Evolutionary conservation across 2,797 vertebrate species (phyloP), one percentile per base, ranked within the genome.

Genomic region (Peromyscus eremicus): DNA sequence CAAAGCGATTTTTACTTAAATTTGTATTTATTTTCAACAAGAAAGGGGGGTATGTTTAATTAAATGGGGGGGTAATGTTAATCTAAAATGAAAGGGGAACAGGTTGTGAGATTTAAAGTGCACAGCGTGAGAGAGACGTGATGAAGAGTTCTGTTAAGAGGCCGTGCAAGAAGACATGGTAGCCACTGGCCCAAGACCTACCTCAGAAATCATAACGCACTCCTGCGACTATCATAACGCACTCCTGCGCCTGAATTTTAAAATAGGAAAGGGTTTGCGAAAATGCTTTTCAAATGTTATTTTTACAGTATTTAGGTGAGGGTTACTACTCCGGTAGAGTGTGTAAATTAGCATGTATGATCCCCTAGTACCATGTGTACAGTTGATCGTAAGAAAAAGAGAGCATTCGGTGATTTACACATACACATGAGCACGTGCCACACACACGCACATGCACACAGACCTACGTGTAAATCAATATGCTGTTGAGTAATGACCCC

Each of bases 11-110:
- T 94, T 49, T 90, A 75, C 92, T 80, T 81, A 25, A 92, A 71
- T 43, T 80, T 73, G 43, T 87, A 5, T 71, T 94, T 87, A 81
- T 92, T 96, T 95, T 43, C 71, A 73, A 84, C 52, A 81, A 17
- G 77, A 7, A 93, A 75, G 2, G 32, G 8, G 23, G 6, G 40
- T 52, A 46, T 52, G 25, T 60, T 91, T 93, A 94, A 84, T 64
- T 84, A 81, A 46, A 16, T 10, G 64, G 19, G 55, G 5, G 25
- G 16, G 52, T 55, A 27, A 66, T 19, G 7, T 71, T 49, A 25
- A 12, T 60, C 46, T 86, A 75, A 90, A 79, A 71, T 37, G 37
- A 68, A 71, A 79, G n/a, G 27, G 23, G 52, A n/a, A 2, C 2
- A 17, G 60, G 89, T n/a, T 8, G 68, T 43, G 57, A 29, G 34